Percentiles rank a stretch among this genome's conserved stretches.
These are phyloP conservation scores for Sycobia sp. DNA, from an alignment of 1,140 invertebrate species.

Conservation along the genomic window DNA sequence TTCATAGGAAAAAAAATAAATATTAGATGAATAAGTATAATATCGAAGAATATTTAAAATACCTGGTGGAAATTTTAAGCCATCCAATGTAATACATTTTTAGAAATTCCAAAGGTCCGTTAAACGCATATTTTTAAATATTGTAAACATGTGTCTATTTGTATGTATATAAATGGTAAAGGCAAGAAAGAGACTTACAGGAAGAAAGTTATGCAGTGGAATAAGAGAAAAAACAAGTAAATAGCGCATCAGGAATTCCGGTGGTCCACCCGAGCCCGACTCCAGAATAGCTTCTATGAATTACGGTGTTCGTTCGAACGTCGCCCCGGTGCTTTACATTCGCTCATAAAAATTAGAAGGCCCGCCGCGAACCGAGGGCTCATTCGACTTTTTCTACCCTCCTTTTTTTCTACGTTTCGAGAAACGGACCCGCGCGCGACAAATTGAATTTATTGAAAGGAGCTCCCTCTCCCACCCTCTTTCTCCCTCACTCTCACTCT, in stretches of 20 bases:
- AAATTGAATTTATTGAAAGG: slow-evolving; percentile 33
- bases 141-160: too few relatives aligned
- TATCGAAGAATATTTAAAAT: too few relatives aligned
- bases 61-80: too few relatives aligned
- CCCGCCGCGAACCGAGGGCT: neutral
- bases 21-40: too few relatives aligned
- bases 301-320: slow-evolving; percentile 39
- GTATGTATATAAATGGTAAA: too few relatives aligned
- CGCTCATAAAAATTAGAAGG: neutral
- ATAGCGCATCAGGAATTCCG: neutral
- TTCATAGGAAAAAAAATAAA: too few relatives aligned
- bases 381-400: slow-evolving; percentile 15
- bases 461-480: neutral
- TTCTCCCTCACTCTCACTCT: slow-evolving; percentile 6
- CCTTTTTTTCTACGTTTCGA: neutral
- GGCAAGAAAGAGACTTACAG: neutral
- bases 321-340: neutral
- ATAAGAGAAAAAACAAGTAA: neutral
- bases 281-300: slow-evolving; percentile 34
- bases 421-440: neutral
- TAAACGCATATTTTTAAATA: too few relatives aligned
- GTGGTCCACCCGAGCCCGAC: slow-evolving; percentile 23
- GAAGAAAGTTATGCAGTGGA: too few relatives aligned
- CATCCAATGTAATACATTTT: too few relatives aligned
- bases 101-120: too few relatives aligned